A percentile compares a stretch with the other conserved stretches of the same genome.
Evolutionary conservation across 1,140 invertebrate genomes (phyloP).

Genomic region (Tetranychus cinnabarinus): DNA sequence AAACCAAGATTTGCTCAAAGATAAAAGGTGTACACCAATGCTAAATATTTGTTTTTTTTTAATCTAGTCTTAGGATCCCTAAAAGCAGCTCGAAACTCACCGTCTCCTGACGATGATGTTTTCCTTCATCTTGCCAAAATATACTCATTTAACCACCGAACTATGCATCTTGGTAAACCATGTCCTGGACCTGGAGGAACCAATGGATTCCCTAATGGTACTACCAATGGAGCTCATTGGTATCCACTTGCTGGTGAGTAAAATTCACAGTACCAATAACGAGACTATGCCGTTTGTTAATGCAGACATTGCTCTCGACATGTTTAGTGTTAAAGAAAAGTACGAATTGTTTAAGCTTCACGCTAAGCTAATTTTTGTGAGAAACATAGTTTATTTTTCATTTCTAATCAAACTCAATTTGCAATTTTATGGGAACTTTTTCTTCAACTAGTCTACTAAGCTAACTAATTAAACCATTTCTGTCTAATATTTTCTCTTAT

Average conservation of each 20-base stretch:
- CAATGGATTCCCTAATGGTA: slow-evolving; percentile 53
- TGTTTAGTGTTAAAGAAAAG: no score
- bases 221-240: slow-evolving; percentile 78
- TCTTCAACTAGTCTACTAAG: no score
- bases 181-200: slow-evolving; percentile 18
- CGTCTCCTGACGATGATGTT: slow-evolving; percentile 18
- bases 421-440: no score
- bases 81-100: background rate
- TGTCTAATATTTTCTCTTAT: no score
- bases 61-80: background rate
- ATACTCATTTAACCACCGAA: slow-evolving; percentile 20
- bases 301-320: no score
- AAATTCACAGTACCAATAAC: background rate
- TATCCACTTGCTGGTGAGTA: slow-evolving; percentile 52
- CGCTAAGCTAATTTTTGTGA: no score
- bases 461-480: no score
- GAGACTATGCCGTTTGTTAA: no score
- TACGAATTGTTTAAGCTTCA: no score
- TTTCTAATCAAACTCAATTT: no score
- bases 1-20: background rate
- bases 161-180: slow-evolving; percentile 18
- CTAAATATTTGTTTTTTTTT: background rate
- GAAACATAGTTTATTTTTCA: no score
- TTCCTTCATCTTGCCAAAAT: slow-evolving; percentile 17
- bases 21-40: background rate